Conservation (phyloP, 2,888 invertebrate species). For the Lysandra bellargus region DNA sequence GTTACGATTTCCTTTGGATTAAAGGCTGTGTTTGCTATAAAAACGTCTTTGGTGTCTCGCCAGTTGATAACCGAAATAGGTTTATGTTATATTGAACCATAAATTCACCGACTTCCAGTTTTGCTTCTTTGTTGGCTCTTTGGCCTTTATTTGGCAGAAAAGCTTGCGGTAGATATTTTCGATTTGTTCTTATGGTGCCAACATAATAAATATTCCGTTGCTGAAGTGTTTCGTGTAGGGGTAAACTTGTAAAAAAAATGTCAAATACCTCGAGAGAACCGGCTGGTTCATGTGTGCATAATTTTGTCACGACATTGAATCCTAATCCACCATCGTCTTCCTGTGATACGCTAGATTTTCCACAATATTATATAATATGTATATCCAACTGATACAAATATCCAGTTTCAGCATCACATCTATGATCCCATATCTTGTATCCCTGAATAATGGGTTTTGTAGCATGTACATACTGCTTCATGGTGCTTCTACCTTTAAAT, state of each 20-base stretch:
- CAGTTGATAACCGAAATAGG: not conserved
- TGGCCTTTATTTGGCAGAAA: constrained; percentile 45
- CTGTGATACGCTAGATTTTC: constrained; percentile 41
- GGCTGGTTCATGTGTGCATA: constrained; percentile 1
- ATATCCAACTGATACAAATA: constrained; percentile 41
- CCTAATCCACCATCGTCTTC: constrained; percentile 41
- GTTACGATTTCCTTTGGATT: not conserved
- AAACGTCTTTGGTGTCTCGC: constrained; percentile 8
- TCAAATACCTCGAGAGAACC: too few relatives aligned
- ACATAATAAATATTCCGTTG: too few relatives aligned
- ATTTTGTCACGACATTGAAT: constrained; percentile 40
- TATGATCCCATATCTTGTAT: constrained; percentile 9
- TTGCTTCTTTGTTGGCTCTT: constrained; percentile 39
- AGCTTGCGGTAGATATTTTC: constrained; percentile 30
- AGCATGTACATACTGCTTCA: constrained; percentile 43
- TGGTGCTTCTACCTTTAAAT: constrained; percentile 39
- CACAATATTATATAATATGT: constrained; percentile 42
- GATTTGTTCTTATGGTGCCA: too few relatives aligned
- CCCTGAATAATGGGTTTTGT: constrained; percentile 27
- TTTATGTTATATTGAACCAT: not conserved
- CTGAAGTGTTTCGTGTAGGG: too few relatives aligned
- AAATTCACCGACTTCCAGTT: not conserved
- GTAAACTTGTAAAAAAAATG: too few relatives aligned
- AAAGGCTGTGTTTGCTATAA: constrained; percentile 9
- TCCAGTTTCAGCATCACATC: not conserved